A percentile compares a stretch with the other conserved stretches of the same genome.
Evolutionary conservation across 1,140 invertebrate genomes (phyloP).

Genomic region (Myzus persicae): DNA sequence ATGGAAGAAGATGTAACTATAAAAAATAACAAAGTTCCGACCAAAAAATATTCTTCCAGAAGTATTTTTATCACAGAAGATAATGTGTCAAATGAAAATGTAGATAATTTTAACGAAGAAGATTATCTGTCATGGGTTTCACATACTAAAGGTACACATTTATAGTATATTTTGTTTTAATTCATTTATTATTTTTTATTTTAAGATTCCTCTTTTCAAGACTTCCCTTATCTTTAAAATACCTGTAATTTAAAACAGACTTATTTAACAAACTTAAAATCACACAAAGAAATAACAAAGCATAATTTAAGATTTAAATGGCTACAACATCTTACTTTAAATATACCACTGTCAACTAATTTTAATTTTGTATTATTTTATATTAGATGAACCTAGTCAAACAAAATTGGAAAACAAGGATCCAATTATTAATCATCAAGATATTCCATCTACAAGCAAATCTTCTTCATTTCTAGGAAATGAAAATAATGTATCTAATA

Average conservation of each 20-base stretch:
- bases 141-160: slow-evolving; percentile 1
- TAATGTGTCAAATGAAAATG: slow-evolving; percentile 3
- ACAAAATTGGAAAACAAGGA: neutral
- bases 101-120: neutral
- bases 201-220: no score
- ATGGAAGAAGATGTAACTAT: neutral
- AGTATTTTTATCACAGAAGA: slow-evolving; percentile 44
- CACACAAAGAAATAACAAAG: neutral
- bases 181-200: no score
- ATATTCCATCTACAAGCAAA: slow-evolving; percentile 41
- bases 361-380: neutral
- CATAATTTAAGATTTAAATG: neutral
- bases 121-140: slow-evolving; percentile 35
- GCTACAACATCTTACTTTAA: neutral
- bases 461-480: neutral
- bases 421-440: neutral
- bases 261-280: neutral
- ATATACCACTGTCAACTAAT: neutral
- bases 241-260: neutral
- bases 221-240: no score
- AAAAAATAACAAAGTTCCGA: neutral
- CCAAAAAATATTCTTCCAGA: neutral
- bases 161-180: neutral
- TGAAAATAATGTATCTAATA: neutral
- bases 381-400: slow-evolving; percentile 3